Percentiles rank a stretch among this genome's conserved stretches.
Conservation (phyloP, 2,888 invertebrate genomes). For the Aquatica leii region DNA sequence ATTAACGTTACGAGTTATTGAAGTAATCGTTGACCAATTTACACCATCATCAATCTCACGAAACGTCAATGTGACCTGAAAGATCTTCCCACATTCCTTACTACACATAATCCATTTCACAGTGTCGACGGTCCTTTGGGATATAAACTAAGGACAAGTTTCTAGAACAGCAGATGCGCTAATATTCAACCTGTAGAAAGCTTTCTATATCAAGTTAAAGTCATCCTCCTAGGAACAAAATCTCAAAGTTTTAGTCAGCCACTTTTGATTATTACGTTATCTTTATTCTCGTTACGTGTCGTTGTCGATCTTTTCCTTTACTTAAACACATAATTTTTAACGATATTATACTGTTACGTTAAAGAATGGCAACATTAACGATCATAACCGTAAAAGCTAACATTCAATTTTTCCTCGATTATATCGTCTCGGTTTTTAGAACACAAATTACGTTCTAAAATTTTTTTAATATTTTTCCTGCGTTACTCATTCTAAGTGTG, state of each 20-base stretch:
- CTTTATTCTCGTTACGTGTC: no score
- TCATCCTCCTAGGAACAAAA: constrained; percentile 16
- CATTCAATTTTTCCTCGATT: no score
- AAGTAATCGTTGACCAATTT: constrained; percentile 22
- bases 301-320: no score
- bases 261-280: constrained; percentile 22
- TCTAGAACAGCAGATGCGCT: constrained; percentile 22
- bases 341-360: no score
- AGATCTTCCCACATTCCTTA: constrained; percentile 16
- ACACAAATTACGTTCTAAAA: no score
- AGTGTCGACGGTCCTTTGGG: constrained; percentile 20
- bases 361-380: no score
- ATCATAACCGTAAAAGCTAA: no score
- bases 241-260: constrained; percentile 9
- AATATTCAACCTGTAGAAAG: constrained; percentile 28
- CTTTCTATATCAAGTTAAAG: constrained; percentile 17
- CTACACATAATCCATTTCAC: constrained; percentile 28
- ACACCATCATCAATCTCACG: constrained; percentile 22
- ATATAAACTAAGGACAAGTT: constrained; percentile 25
- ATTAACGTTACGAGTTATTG: constrained; percentile 20
- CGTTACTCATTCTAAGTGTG: no score
- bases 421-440: no score
- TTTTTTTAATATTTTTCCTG: no score
- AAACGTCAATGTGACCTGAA: constrained; percentile 21
- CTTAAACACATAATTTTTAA: no score